Base-by-base conservation (phyloP, 2,888 invertebrate species). In the Papilio protenor region DNA sequence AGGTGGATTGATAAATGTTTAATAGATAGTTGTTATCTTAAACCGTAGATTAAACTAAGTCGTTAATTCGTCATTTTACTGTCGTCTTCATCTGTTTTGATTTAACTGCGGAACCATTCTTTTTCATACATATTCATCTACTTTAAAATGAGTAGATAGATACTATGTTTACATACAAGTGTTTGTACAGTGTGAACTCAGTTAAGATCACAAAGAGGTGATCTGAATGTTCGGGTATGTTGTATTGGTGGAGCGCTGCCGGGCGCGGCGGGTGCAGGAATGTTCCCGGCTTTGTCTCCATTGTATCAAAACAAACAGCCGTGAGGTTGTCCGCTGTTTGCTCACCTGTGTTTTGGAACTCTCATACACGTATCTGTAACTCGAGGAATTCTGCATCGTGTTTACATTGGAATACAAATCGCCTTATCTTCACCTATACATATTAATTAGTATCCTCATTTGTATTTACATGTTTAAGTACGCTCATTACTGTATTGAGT, bases 291-390 rank as follows among this genome's bases (percentile, higher is more conserved):
- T 85, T 86, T 83, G 84, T 85, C 77, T 79, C 64, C 75, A 64
- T 64, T 61, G 70, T 82, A 85, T 85, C 85, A 85, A 83, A 85
- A 86, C 85, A 85, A 83, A 85, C 80, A 84, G 78, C 10, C 80
- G 76, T 81, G 79, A 78, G 83, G 79, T 81, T 80, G 80, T 73
- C 61, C 59, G n/a, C 79, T 78, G 78, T 81, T 79, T 79, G 79
- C 72, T 78, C 80, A 75, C 80, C 80, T 76, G 76, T 76, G 71
- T 69, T 61, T 73, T 69, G 45, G 40, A 74, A 57, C 57, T 73
- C 5, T 57, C 73, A 12, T 52, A 21, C 47, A 23, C 47, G 10
- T 52, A 23, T 21, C 16, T n/a, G 47, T 71, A 33, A 21, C 18
- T 57, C 23, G 18, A 55, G 66, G 45, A 77, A 69, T 69, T 69